Evolutionary conservation across 2,113 vertebrate species (phyloP).

Genomic region (Eulemur rufifrons): DNA sequence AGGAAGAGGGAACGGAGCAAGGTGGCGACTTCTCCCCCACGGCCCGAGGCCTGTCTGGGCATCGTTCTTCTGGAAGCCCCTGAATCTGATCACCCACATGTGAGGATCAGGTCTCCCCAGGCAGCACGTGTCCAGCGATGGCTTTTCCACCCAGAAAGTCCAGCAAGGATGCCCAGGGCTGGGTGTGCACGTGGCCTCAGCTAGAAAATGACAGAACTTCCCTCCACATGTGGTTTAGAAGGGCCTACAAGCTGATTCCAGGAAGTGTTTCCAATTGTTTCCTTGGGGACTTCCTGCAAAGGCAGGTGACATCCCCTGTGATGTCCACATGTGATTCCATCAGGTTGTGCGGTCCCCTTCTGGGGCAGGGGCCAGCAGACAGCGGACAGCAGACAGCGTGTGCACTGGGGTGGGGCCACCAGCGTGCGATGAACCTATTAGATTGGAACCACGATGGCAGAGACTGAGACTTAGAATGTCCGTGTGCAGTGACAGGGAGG

Average conservation of each 20-base stretch:
- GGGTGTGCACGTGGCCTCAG: rapidly evolving
- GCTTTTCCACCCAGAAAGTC: rapidly evolving
- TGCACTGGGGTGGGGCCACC: rapidly evolving
- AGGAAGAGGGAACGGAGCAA: rapidly evolving
- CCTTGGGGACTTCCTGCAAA: rapidly evolving
- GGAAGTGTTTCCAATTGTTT: rapidly evolving
- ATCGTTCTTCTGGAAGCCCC: rapidly evolving
- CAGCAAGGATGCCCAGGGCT: rapidly evolving
- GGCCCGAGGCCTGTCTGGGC: rapidly evolving
- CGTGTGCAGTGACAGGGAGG: too few relatives aligned
- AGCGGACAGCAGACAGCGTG: rapidly evolving
- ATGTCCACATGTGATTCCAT: rapidly evolving
- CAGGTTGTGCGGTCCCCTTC: rapidly evolving
- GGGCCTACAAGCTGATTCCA: too few relatives aligned
- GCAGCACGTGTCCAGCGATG: rapidly evolving
- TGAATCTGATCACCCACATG: rapidly evolving
- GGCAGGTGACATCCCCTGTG: too few relatives aligned
- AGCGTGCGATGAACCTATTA: rapidly evolving
- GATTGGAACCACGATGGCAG: background rate
- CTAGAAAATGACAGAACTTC: background rate
- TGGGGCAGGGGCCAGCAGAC: rapidly evolving
- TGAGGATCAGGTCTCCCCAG: rapidly evolving
- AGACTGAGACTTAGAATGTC: rapidly evolving
- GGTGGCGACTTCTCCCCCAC: rapidly evolving
- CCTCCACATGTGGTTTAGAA: rapidly evolving